Evolutionary conservation across 2,888 invertebrate species (phyloP).

Genomic region (Phyllotreta cruciferae): DNA sequence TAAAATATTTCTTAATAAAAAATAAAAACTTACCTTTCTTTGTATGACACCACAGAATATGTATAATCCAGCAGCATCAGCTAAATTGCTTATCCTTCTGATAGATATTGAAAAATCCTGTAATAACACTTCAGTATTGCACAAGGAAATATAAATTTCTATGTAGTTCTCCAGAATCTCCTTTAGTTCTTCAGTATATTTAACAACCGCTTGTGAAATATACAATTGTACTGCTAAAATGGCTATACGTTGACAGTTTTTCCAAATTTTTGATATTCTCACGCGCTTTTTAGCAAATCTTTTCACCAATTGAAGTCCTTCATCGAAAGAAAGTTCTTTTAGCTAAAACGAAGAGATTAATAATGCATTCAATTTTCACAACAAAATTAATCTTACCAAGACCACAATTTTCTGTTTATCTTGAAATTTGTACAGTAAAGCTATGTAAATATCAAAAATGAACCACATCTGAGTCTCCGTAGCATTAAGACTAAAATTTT

Average conservation of each 20-base stretch:
- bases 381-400: constrained; percentile 55
- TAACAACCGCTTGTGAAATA: constrained; percentile 65
- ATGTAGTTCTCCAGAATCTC: constrained; percentile 55
- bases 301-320: constrained; percentile 65
- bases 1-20: background rate
- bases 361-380: constrained; percentile 21
- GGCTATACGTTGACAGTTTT: constrained; percentile 64
- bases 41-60: constrained; percentile 66
- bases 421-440: constrained; percentile 65
- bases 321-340: constrained; percentile 63
- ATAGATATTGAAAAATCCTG: constrained; percentile 52
- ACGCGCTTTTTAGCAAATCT: constrained; percentile 61
- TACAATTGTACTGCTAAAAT: constrained; percentile 65
- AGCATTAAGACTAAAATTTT: constrained; percentile 55
- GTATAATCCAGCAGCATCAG: constrained; percentile 74
- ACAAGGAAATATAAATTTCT: constrained; percentile 56
- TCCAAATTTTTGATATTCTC: constrained; percentile 65
- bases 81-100: constrained; percentile 61
- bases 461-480: constrained; percentile 64
- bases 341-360: constrained; percentile 57
- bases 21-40: constrained; percentile 47
- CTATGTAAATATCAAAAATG: constrained; percentile 68
- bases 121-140: constrained; percentile 49
- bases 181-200: constrained; percentile 58
- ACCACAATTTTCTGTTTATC: constrained; percentile 63